Percentiles rank a stretch among this genome's conserved stretches.
These are phyloP conservation scores for Drosophila erecta DNA, from an alignment of 1,140 invertebrate genomes.

Conservation along the genomic window DNA sequence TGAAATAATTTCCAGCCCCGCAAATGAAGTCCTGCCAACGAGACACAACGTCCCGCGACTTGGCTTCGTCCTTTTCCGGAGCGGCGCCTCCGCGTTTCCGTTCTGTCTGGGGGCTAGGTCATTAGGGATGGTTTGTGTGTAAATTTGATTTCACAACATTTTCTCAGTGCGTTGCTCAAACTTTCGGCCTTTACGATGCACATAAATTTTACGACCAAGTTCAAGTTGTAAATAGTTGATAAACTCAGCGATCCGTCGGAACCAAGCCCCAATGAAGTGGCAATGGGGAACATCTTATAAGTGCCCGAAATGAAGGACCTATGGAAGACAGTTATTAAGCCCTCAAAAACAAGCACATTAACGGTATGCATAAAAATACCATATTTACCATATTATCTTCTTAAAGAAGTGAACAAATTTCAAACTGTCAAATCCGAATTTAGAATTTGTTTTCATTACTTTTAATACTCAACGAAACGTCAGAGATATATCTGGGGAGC, in stretches of 20 bases:
- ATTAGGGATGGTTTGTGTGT: slow-evolving; percentile 74
- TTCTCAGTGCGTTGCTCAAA: slow-evolving; percentile 62
- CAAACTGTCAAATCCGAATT: too few relatives aligned
- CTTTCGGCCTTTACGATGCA: slow-evolving; percentile 70
- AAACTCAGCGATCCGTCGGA: slow-evolving; percentile 18
- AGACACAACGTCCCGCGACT: slow-evolving; percentile 4
- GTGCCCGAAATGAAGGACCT: not conserved
- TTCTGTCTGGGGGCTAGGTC: slow-evolving; percentile 37
- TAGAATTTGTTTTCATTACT: too few relatives aligned
- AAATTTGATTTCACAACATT: slow-evolving; percentile 82
- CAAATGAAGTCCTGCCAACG: slow-evolving; percentile 10
- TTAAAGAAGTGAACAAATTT: too few relatives aligned
- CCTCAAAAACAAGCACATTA: too few relatives aligned
- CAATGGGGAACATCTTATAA: slow-evolving; percentile 19
- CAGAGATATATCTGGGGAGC: slow-evolving; percentile 12
- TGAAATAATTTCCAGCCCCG: slow-evolving; percentile 68
- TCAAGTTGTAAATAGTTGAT: slow-evolving; percentile 77
- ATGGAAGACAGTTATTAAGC: too few relatives aligned
- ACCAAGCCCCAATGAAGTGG: slow-evolving; percentile 43
- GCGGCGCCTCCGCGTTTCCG: slow-evolving; percentile 23
- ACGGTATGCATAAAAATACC: too few relatives aligned
- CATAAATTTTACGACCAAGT: slow-evolving; percentile 74
- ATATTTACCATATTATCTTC: too few relatives aligned
- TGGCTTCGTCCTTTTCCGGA: slow-evolving; percentile 26
- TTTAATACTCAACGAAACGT: not conserved